Base-by-base conservation (phyloP, 2,113 vertebrate genomes). In the Terrapene triunguis region DNA sequence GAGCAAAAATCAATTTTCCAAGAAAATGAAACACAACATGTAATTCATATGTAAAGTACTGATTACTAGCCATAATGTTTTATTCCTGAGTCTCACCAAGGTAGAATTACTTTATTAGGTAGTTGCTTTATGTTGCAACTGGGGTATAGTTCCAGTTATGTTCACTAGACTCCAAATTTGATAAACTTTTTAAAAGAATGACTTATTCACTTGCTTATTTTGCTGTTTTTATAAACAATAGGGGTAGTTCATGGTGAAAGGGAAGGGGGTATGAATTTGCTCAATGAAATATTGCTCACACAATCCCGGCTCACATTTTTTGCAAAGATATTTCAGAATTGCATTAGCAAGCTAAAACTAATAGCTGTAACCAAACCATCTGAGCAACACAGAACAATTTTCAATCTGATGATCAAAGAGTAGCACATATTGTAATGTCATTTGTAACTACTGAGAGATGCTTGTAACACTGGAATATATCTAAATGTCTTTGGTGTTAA, bases 331-430 rank as follows among this genome's bases (percentile, higher is more conserved):
- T 90, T 90, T 91, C 89, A 88, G 80, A 29, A 50, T 69, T 44
- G 9, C 55, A 80, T 88, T 96, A 90, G 90, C 96, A 93, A 44
- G 14, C 47, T 92, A 80, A 54, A 95, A 54, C n/a, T 93, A 90
- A 90, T 93, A 94, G 87, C 82, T 85, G 17, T 90, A 65, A 96
- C 74, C 57, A 94, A 72, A 12, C 92, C 85, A 92, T 93, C 78
- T 95, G 94, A 96, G 78, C 87, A 91, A 94, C 85, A 65, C 90
- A 84, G 48, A 79, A 13, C 19, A 88, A 0, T 89, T 78, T 92
- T 94, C 47, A 88, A 87, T 93, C 29, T 82, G 55, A 89, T 82
- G 82, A 84, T 89, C 25, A 89, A 91, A 72, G 55, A 59, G 22
- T 50, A 78, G 48, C 12, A 38, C 72, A 72, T 94, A 94, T 84